These are phyloP conservation scores for Machimus rusticus DNA, from an alignment of 2,888 invertebrate genomes.

Conservation along the genomic window DNA sequence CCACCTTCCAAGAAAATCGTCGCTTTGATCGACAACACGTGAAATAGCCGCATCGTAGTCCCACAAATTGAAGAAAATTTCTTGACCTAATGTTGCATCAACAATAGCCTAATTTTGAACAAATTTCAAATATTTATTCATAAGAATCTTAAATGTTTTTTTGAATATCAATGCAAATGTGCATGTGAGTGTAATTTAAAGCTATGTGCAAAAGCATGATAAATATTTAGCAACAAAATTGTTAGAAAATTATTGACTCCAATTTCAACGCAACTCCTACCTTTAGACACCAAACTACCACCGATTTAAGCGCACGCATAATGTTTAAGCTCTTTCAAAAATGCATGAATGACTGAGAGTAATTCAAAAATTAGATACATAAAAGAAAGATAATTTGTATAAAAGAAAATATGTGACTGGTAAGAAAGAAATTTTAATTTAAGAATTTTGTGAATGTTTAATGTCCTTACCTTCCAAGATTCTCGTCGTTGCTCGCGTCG, in stretches of 20 bases:
- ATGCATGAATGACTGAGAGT: conserved; percentile 41
- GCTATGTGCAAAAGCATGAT: background rate
- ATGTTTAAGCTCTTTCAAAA: background rate
- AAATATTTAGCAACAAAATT: background rate
- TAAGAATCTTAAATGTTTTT: background rate
- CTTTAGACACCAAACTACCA: background rate
- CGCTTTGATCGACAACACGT: conserved; percentile 71
- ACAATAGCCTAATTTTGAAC: conserved; percentile 71
- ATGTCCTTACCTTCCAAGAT: conserved; percentile 82
- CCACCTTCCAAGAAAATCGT: conserved; percentile 87
- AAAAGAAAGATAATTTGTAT: background rate
- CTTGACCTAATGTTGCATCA: conserved; percentile 77
- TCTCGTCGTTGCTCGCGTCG: conserved; percentile 87
- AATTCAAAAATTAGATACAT: background rate
- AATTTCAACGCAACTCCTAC: background rate
- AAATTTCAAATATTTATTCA: conserved; percentile 11
- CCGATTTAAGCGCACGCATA: background rate
- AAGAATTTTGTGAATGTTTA: background rate
- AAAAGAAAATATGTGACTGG: background rate
- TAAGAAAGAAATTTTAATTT: background rate
- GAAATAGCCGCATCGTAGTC: conserved; percentile 84
- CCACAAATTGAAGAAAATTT: conserved; percentile 78
- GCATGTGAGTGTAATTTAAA: background rate
- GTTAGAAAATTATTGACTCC: background rate
- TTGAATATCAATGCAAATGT: background rate